Conservation (phyloP, 2,888 invertebrate species). For the Stenoptilia bipunctidactyla region DNA sequence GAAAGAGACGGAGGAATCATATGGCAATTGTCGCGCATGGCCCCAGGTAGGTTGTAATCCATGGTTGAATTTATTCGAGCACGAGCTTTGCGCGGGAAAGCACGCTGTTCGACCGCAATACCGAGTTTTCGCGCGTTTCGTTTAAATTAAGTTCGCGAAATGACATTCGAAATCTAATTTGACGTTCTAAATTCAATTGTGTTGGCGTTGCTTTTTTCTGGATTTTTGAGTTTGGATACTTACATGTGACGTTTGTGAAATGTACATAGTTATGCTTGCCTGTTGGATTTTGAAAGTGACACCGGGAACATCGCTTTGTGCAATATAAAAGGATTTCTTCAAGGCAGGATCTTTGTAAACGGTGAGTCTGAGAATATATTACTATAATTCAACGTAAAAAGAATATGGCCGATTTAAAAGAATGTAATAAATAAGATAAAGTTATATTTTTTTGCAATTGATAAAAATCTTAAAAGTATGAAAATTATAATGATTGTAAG, state of each 20-base stretch:
- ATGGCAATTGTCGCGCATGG: conserved; percentile 43
- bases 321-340: conserved; percentile 46
- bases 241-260: conserved; percentile 12
- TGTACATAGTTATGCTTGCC: conserved; percentile 17
- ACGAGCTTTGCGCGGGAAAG: conserved; percentile 62
- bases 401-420: too few species aligned
- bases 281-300: conserved; percentile 38
- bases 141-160: conserved; percentile 9
- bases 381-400: too few species aligned
- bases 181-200: background rate
- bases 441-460: too few species aligned
- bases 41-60: conserved; percentile 49
- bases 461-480: too few species aligned
- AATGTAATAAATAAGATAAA: too few species aligned
- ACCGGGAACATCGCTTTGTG: conserved; percentile 37
- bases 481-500: too few species aligned
- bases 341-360: conserved; percentile 35
- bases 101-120: conserved; percentile 41
- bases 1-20: conserved; percentile 31
- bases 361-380: conserved; percentile 42
- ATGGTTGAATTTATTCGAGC: conserved; percentile 52
- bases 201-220: conserved; percentile 1
- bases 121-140: conserved; percentile 20
- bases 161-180: conserved; percentile 1
- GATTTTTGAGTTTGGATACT: background rate